These are phyloP conservation scores for Nemoura dubitans DNA, from an alignment of 2,888 invertebrate genomes.

Conservation along the genomic window DNA sequence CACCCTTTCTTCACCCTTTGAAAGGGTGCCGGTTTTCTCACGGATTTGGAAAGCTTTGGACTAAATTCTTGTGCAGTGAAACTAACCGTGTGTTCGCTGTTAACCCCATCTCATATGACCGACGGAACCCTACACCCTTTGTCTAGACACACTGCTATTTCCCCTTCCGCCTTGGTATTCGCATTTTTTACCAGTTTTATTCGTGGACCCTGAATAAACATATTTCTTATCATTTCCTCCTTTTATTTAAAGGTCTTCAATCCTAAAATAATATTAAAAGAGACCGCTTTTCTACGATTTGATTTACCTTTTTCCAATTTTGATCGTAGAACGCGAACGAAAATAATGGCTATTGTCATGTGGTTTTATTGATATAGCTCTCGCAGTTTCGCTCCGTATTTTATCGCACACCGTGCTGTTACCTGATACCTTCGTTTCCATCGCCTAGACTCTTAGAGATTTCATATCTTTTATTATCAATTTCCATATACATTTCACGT, in stretches of 20 bases:
- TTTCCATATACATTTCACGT: no score
- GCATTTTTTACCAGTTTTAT: constrained; percentile 2
- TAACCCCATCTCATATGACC: constrained; percentile 30
- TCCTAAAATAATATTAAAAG: constrained; percentile 29
- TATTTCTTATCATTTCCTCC: no score
- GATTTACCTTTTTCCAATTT: neutral
- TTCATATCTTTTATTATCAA: no score
- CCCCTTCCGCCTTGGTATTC: constrained; percentile 3
- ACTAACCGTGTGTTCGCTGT: constrained; percentile 1
- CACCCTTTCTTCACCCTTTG: constrained; percentile 44
- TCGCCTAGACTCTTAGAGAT: no score
- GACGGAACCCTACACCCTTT: constrained; percentile 8
- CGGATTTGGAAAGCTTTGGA: constrained; percentile 31
- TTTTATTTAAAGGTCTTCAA: neutral
- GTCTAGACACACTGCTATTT: constrained; percentile 13
- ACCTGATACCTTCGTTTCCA: no score
- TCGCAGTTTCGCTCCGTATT: neutral
- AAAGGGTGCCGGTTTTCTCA: constrained; percentile 36
- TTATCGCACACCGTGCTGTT: no score
- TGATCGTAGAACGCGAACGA: neutral
- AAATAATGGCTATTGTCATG: neutral
- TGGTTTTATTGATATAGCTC: neutral
- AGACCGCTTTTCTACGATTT: neutral
- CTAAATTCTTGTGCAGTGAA: constrained; percentile 12
- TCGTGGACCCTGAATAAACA: neutral